Conservation (phyloP, 2,797 vertebrate species). For the Apogon talboti region DNA sequence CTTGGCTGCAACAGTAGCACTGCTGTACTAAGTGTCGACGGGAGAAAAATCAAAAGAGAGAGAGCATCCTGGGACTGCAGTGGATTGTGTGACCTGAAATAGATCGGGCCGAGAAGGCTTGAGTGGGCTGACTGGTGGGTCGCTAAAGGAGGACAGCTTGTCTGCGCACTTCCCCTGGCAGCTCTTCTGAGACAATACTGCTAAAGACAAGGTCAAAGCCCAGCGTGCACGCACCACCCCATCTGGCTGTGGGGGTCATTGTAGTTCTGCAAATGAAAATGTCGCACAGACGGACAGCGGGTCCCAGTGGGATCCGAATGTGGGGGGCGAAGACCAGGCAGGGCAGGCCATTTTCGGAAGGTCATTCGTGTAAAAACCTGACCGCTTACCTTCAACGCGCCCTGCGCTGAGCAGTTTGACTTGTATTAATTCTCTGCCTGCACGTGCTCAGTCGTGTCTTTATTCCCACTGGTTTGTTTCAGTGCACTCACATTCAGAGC, state of each 20-base stretch:
- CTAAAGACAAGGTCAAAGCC: slow-evolving; percentile 78
- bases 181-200: slow-evolving; percentile 67
- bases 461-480: slow-evolving; percentile 33
- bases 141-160: slow-evolving; percentile 61
- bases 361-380: slow-evolving; percentile 41
- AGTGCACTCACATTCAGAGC: slow-evolving; percentile 29
- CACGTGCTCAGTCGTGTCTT: slow-evolving; percentile 18
- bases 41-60: slow-evolving; percentile 23
- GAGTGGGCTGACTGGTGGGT: slow-evolving; percentile 36
- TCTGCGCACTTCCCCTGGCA: slow-evolving; percentile 61
- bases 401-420: slow-evolving; percentile 12
- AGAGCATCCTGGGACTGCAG: slow-evolving; percentile 25
- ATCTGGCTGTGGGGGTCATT: slow-evolving; percentile 66
- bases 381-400: slow-evolving; percentile 34
- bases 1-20: slow-evolving; percentile 29
- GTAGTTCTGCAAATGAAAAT: slow-evolving; percentile 66
- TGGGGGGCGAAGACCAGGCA: slow-evolving; percentile 38
- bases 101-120: slow-evolving; percentile 34
- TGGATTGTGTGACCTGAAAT: slow-evolving; percentile 61
- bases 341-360: slow-evolving; percentile 20
- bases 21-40: slow-evolving; percentile 45
- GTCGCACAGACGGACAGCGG: slow-evolving; percentile 61
- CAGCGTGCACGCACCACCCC: slow-evolving; percentile 59
- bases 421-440: slow-evolving; percentile 39
- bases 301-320: slow-evolving; percentile 45